These are phyloP conservation scores for Phylloscopus collybita DNA, from an alignment of 2,797 vertebrate genomes.

Conservation along the genomic window DNA sequence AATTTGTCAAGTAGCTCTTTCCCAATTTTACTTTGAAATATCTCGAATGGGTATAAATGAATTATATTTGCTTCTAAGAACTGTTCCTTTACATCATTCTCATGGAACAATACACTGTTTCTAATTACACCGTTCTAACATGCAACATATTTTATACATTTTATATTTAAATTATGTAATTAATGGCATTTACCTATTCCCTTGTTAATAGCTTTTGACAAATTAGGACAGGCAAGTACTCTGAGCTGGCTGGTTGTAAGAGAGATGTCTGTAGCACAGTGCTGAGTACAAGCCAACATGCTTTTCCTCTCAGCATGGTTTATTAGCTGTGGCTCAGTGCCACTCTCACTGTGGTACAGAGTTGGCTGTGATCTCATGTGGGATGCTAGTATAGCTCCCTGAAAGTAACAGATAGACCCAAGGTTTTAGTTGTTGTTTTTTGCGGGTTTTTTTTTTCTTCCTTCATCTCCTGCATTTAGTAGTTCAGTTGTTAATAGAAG, in stretches of 20 bases:
- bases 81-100: background rate
- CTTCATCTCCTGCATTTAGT: background rate
- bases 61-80: background rate
- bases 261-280: background rate
- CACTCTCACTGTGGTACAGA: background rate
- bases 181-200: background rate
- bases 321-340: slow-evolving; percentile 14
- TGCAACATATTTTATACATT: background rate
- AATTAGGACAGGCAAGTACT: background rate
- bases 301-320: background rate
- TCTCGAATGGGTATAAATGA: background rate
- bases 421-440: background rate
- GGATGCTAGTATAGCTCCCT: background rate
- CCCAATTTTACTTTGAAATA: background rate
- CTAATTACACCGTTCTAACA: background rate
- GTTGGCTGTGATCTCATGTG: background rate
- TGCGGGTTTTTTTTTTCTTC: background rate
- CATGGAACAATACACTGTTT: background rate
- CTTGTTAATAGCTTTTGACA: background rate
- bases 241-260: background rate
- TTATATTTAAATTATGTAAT: background rate
- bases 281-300: background rate
- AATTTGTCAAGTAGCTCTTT: background rate
- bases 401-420: background rate
- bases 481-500: slow-evolving; percentile 5